Evolutionary conservation across 2,797 vertebrate genomes (phyloP).

Genomic region (Trachops cirrhosus): DNA sequence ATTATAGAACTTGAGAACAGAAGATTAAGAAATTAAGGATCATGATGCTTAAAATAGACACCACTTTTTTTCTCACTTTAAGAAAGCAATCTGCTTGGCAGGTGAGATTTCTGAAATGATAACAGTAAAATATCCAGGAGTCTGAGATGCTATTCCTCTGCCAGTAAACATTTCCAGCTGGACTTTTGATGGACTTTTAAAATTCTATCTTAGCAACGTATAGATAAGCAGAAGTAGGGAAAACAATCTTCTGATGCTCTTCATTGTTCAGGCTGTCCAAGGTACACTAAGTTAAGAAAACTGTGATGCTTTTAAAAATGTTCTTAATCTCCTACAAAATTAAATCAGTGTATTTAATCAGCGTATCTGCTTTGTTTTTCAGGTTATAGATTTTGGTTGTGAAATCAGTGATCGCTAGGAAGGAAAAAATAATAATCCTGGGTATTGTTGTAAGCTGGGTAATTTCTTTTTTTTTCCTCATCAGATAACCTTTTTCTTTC

Average conservation of each 20-base stretch:
- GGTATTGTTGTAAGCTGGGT: slow-evolving; percentile 47
- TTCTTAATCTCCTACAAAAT: slow-evolving; percentile 15
- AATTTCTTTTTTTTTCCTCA: slow-evolving; percentile 54
- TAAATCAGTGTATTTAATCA: not conserved
- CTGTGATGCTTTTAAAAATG: not conserved
- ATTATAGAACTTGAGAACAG: slow-evolving; percentile 68
- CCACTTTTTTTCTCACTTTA: slow-evolving; percentile 41
- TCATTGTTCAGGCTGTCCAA: not conserved
- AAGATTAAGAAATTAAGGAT: slow-evolving; percentile 76
- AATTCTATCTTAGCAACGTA: slow-evolving; percentile 48
- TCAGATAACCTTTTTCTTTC: slow-evolving; percentile 12
- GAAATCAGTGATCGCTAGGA: slow-evolving; percentile 32
- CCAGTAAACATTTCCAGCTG: slow-evolving; percentile 57
- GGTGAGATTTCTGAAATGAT: slow-evolving; percentile 58
- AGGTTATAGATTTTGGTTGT: slow-evolving; percentile 54
- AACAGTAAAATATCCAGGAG: slow-evolving; percentile 61
- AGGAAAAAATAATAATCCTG: slow-evolving; percentile 29
- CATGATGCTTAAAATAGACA: slow-evolving; percentile 76
- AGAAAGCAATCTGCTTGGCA: slow-evolving; percentile 62
- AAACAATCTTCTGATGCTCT: not conserved
- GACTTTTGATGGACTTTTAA: slow-evolving; percentile 61
- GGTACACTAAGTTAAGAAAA: not conserved
- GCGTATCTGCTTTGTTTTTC: slow-evolving; percentile 38
- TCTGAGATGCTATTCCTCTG: slow-evolving; percentile 41
- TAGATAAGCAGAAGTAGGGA: slow-evolving; percentile 9